phyloP scores from a whole-genome alignment of 2,888 invertebrate species.

The Colostygia pectinataria region DNA sequence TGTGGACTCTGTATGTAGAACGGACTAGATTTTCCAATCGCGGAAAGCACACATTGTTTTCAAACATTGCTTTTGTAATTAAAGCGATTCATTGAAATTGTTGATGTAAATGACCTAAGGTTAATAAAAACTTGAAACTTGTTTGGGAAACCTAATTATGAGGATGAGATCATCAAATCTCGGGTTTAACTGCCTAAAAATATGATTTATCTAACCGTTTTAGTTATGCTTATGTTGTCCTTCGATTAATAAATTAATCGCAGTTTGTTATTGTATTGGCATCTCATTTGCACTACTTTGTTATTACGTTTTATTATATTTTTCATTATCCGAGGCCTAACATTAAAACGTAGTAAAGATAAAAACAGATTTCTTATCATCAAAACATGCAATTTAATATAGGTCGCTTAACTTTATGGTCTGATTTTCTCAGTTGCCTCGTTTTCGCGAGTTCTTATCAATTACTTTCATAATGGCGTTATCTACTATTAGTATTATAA shows the following conservation, averaged over 20 bases:
- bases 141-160: no score
- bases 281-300: not conserved
- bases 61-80: not conserved
- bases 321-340: conserved; percentile 2
- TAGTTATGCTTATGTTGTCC: no score
- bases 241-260: no score
- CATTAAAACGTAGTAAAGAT: conserved; percentile 2
- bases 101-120: conserved; percentile 8
- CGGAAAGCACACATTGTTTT: conserved; percentile 16
- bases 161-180: not conserved
- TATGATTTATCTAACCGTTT: no score
- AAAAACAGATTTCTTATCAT: not conserved
- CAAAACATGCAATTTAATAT: conserved; percentile 5
- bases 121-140: conserved; percentile 8
- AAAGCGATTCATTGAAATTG: conserved; percentile 10
- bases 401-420: not conserved
- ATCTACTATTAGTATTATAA: conserved; percentile 1
- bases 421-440: conserved; percentile 1
- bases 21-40: conserved; percentile 15
- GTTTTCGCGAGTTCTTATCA: conserved; percentile 16
- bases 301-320: not conserved
- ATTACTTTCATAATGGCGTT: conserved; percentile 1
- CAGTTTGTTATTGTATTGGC: not conserved
- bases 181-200: not conserved
- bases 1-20: conserved; percentile 8